These are phyloP conservation scores for Papilio demoleus DNA, from an alignment of 2,888 invertebrate genomes.

Conservation along the genomic window DNA sequence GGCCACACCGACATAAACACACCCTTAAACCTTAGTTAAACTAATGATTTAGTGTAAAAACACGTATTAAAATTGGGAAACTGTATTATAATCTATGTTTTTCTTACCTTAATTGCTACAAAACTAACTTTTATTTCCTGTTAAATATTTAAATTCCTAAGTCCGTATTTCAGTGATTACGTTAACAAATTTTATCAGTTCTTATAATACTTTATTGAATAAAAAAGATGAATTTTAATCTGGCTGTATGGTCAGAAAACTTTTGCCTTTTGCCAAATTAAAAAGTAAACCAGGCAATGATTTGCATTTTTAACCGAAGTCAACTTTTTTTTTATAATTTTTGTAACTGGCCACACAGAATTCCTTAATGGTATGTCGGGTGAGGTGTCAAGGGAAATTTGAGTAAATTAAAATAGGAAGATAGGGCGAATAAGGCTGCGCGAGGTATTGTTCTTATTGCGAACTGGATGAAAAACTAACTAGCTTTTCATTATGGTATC, in stretches of 20 bases:
- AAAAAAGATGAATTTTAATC: not conserved
- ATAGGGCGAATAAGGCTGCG: constrained; percentile 76
- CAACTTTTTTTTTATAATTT: constrained; percentile 32
- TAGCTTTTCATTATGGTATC: constrained; percentile 58
- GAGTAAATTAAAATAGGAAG: constrained; percentile 84
- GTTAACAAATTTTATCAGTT: too few relatives aligned
- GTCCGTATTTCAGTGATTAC: too few relatives aligned
- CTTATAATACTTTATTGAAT: too few relatives aligned
- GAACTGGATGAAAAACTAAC: constrained; percentile 68
- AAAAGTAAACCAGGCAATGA: not conserved
- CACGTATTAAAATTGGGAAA: not conserved
- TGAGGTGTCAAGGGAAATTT: constrained; percentile 84
- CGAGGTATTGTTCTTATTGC: constrained; percentile 69
- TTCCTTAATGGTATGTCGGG: constrained; percentile 65
- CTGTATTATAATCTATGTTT: not conserved
- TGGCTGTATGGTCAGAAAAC: not conserved
- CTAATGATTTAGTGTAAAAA: not conserved
- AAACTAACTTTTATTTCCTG: too few relatives aligned
- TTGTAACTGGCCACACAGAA: constrained; percentile 45
- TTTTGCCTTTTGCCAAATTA: not conserved
- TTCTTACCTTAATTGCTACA: too few relatives aligned
- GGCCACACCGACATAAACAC: constrained; percentile 46
- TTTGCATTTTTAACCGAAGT: constrained; percentile 40
- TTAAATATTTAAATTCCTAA: too few relatives aligned
- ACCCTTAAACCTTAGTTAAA: constrained; percentile 37